A percentile compares a stretch with the other conserved stretches of the same genome.
phyloP scores from a whole-genome alignment of 92 coral and sea anemone species.

The Chrysogorgia sp. region DNA sequence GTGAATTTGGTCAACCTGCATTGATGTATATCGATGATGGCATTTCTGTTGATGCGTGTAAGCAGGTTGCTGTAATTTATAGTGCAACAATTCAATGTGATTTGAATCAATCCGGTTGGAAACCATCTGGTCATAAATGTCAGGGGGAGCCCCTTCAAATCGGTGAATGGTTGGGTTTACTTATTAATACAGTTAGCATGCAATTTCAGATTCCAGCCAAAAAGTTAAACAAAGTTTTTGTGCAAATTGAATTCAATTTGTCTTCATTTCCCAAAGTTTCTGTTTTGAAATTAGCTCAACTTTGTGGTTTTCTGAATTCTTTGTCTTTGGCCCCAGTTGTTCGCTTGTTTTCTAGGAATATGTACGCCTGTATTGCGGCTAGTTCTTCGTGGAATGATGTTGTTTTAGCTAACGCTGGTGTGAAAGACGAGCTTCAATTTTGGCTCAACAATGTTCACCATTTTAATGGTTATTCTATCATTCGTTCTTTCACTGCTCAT shows the following conservation, averaged over 20 bases:
- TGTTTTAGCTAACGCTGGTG: not conserved
- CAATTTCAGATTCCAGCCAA: slow-evolving; percentile 30
- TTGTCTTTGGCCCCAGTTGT: not conserved
- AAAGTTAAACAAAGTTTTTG: not conserved
- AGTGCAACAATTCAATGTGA: slow-evolving; percentile 21
- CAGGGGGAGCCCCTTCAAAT: slow-evolving; percentile 44
- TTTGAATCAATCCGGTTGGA: slow-evolving; percentile 38
- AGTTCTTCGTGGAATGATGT: not conserved
- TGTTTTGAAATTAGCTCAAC: not conserved
- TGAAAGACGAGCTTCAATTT: slow-evolving; percentile 16
- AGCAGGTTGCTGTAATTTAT: not conserved
- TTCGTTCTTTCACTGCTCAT: slow-evolving; percentile 17
- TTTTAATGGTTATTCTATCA: slow-evolving; percentile 16
- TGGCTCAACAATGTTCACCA: slow-evolving; percentile 3
- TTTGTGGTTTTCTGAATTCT: not conserved
- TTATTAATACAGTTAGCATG: slow-evolving; percentile 25
- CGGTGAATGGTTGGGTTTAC: slow-evolving; percentile 51
- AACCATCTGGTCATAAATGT: slow-evolving; percentile 24
- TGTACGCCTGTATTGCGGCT: not conserved
- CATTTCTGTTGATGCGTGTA: slow-evolving; percentile 9
- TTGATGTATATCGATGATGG: slow-evolving; percentile 64
- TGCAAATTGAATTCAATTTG: not conserved
- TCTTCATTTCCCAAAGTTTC: not conserved
- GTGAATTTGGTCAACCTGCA: slow-evolving; percentile 28
- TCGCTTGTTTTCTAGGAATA: not conserved